phyloP scores from a whole-genome alignment of 2,888 invertebrate genomes.

The Leptinotarsa juncta region DNA sequence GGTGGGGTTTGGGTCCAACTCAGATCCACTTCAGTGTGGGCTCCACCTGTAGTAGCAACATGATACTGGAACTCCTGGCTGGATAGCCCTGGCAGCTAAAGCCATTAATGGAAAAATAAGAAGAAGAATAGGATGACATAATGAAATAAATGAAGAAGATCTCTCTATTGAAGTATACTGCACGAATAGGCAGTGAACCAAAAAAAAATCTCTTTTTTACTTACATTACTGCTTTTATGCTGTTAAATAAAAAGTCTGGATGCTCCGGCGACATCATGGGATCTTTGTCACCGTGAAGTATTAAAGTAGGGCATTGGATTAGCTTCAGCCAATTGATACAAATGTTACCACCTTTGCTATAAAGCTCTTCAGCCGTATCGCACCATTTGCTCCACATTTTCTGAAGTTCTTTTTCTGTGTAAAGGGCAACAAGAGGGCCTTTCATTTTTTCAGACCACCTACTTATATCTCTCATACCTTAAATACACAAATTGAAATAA shows the following conservation, averaged over 20 bases:
- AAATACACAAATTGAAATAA: background rate
- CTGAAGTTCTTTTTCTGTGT: slow-evolving; percentile 78
- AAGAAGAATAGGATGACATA: no score
- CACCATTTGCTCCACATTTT: slow-evolving; percentile 80
- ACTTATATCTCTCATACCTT: slow-evolving; percentile 77
- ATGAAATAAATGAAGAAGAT: no score
- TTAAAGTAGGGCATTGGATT: slow-evolving; percentile 81
- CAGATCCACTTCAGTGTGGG: no score
- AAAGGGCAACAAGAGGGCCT: slow-evolving; percentile 77
- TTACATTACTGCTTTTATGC: slow-evolving; percentile 77
- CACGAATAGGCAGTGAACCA: no score
- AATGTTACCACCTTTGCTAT: slow-evolving; percentile 76
- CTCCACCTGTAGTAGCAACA: no score
- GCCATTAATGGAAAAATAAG: no score
- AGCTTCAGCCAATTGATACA: slow-evolving; percentile 74
- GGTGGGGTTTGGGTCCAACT: no score
- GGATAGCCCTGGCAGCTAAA: no score
- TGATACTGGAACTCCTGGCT: no score
- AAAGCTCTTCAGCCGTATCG: slow-evolving; percentile 72
- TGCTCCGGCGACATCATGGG: slow-evolving; percentile 81
- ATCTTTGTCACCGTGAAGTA: slow-evolving; percentile 88
- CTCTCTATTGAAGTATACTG: no score
- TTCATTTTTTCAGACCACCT: slow-evolving; percentile 85
- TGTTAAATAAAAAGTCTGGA: slow-evolving; percentile 75
- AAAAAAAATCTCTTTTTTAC: background rate